Conservation (phyloP, 2,888 invertebrate genomes). For the Deroplatys truncata region DNA sequence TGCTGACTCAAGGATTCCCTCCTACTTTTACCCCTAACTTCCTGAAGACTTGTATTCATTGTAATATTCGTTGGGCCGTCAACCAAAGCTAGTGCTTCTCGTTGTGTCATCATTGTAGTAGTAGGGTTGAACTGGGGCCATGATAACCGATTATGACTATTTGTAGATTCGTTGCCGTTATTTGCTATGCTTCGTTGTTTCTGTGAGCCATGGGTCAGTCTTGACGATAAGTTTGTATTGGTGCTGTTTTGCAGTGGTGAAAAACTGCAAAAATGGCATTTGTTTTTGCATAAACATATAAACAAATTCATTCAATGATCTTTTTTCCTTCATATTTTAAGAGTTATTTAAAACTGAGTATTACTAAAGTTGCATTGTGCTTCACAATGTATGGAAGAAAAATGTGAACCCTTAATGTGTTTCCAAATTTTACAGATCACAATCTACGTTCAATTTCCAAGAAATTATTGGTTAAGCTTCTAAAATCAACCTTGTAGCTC, state of each 20-base stretch:
- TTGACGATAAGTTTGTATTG: constrained; percentile 14
- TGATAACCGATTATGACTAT: constrained; percentile 53
- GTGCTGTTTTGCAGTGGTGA: constrained; percentile 14
- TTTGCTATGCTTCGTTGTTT: constrained; percentile 43
- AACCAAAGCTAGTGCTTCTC: background rate
- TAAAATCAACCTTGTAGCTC: too few relatives aligned
- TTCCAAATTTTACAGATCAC: too few relatives aligned
- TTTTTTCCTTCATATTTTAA: too few relatives aligned
- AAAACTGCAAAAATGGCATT: constrained; percentile 9
- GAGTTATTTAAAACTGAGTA: too few relatives aligned
- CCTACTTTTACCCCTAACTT: background rate
- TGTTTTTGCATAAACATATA: too few relatives aligned
- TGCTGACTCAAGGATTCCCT: constrained; percentile 25
- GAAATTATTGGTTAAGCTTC: too few relatives aligned
- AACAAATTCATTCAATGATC: too few relatives aligned
- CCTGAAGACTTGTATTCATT: background rate
- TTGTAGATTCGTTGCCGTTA: constrained; percentile 47
- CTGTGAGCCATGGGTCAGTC: constrained; percentile 35
- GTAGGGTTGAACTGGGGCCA: constrained; percentile 46
- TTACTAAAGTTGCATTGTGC: too few relatives aligned
- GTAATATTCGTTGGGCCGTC: background rate
- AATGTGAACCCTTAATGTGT: too few relatives aligned
- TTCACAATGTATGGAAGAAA: too few relatives aligned
- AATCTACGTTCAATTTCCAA: too few relatives aligned
- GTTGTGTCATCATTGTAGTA: background rate